Evolutionary conservation across 2,888 invertebrate species (phyloP), one percentile per base, ranked within the genome.

Genomic region (Geophilus truncorum): DNA sequence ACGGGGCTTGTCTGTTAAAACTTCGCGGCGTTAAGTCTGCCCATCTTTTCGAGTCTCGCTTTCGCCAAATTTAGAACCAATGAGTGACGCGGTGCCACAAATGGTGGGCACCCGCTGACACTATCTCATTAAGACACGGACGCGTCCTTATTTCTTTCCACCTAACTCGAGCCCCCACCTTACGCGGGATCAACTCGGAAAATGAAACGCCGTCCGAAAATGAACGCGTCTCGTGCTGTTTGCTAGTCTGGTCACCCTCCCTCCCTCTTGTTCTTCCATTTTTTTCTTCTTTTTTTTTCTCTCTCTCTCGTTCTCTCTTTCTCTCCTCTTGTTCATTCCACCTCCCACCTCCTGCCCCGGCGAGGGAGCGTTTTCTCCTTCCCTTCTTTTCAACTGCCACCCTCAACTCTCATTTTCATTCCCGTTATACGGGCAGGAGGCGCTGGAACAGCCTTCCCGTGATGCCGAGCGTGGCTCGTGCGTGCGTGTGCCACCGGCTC

Each of bases 311-410:
- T 32, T 78, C 40, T 81, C 51, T 28, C 28, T 51, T 32, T 81
- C 57, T 62, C 70, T 70, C 70, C 70, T 75, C 75, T 75, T 32
- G 28, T 75, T 34, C 40, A 25, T 80, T 45, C 76, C 77, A 45
- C 57, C 25, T 45, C 10, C 78, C 77, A 45, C 25, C 28, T 79
- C 70, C 62, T 62, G 32, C 70, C 36, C 10, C 12, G 32, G 78
- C 28, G 34, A 40, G 75, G 62, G 21, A n/a, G 36, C 28, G 25
- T 81, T 45, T 36, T 81, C n/a, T 45, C 25, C 32, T 79, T 81
- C 25, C 23, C 76, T 76, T 81, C 34, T 81, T 45, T 77, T 76
- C 45, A 76, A 75, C 77, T 34, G 78, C 75, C 78, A 28, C 75
- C 40, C 32, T 36, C 75, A 62, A 30, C 79, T 45, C 70, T 62